These are phyloP conservation scores for Protomyctophum bolini DNA, from an alignment of 2,113 vertebrate genomes.

Conservation along the genomic window DNA sequence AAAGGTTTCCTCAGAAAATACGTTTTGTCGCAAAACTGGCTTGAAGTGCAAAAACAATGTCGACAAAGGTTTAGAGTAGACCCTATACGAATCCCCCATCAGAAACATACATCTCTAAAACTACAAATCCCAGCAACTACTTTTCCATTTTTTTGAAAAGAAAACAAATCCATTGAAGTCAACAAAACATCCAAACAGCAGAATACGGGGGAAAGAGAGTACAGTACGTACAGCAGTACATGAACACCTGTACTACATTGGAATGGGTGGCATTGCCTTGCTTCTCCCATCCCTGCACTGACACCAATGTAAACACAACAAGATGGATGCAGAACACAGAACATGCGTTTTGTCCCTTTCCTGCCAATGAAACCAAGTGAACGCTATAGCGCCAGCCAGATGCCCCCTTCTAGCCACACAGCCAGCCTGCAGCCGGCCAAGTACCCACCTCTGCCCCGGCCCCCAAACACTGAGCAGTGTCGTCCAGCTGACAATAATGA, in stretches of 20 bases:
- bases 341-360: slow-evolving; percentile 58
- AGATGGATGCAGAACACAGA: slow-evolving; percentile 33
- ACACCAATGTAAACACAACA: slow-evolving; percentile 33
- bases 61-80: slow-evolving; percentile 5
- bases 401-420: slow-evolving; percentile 37
- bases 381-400: slow-evolving; percentile 32
- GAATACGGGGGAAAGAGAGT: slow-evolving; percentile 14
- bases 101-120: slow-evolving; percentile 16
- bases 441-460: slow-evolving; percentile 21
- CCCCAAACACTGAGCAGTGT: slow-evolving; percentile 50
- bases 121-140: slow-evolving; percentile 7
- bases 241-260: slow-evolving; percentile 10
- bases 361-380: slow-evolving; percentile 42
- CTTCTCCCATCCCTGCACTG: slow-evolving; percentile 50
- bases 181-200: slow-evolving; percentile 43
- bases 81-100: not conserved
- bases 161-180: slow-evolving; percentile 20
- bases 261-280: slow-evolving; percentile 54
- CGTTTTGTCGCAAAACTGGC: slow-evolving; percentile 13
- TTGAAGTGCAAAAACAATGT: slow-evolving; percentile 3
- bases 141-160: slow-evolving; percentile 14
- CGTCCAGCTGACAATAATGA: slow-evolving; percentile 32
- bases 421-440: slow-evolving; percentile 30
- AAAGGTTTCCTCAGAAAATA: slow-evolving; percentile 31
- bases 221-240: slow-evolving; percentile 7